These are phyloP conservation scores for Rostratula benghalensis DNA, from an alignment of 2,113 vertebrate species.

Conservation along the genomic window DNA sequence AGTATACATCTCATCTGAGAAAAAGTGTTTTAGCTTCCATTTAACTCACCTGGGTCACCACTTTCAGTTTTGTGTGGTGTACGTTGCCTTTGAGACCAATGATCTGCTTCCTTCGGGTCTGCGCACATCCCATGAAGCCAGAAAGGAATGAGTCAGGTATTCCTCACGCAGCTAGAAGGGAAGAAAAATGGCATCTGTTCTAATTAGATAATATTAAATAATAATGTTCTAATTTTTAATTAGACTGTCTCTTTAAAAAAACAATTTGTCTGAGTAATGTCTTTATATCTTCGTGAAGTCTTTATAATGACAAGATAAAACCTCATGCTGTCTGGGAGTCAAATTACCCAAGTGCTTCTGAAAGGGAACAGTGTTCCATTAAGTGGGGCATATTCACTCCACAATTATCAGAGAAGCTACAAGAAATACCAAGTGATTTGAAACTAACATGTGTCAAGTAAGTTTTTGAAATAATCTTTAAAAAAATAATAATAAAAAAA, in stretches of 20 bases:
- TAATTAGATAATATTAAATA: conserved; percentile 42
- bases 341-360: neutral
- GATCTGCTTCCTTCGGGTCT: neutral
- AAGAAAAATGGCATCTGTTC: conserved; percentile 1
- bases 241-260: neutral
- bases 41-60: neutral
- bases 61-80: accelerated
- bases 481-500: neutral
- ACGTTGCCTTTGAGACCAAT: accelerated
- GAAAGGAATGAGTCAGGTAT: neutral
- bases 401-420: neutral
- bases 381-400: neutral
- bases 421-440: neutral
- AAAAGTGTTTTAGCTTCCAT: neutral
- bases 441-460: neutral
- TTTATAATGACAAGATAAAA: neutral
- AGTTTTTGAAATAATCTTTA: neutral
- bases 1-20: neutral
- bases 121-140: accelerated
- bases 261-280: neutral
- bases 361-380: neutral
- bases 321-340: neutral
- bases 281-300: neutral
- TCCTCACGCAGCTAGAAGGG: neutral
- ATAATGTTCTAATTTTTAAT: conserved; percentile 44